These are phyloP conservation scores for Aptenodytes patagonicus DNA, from an alignment of 2,113 vertebrate genomes.

Conservation along the genomic window DNA sequence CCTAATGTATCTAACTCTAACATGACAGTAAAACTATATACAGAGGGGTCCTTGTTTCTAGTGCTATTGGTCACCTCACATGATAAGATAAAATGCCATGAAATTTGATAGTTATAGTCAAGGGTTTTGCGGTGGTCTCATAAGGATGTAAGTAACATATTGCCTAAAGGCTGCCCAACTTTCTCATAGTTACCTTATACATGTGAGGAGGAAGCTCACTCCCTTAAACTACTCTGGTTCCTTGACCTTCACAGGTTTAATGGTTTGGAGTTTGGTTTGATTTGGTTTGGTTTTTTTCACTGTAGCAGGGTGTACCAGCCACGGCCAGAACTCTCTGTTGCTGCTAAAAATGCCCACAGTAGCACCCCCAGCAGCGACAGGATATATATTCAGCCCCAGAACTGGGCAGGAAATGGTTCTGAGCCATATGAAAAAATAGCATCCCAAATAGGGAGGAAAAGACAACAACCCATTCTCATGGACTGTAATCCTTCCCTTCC, in stretches of 20 bases:
- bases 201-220: not conserved
- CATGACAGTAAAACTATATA: not conserved
- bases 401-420: not conserved
- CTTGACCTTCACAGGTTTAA: not conserved
- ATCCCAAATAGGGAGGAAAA: not conserved
- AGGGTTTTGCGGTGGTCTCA: not conserved
- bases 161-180: not conserved
- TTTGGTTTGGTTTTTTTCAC: not conserved
- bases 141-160: not conserved
- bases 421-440: not conserved
- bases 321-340: not conserved
- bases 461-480: not conserved
- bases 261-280: not conserved
- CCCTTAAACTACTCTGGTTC: not conserved
- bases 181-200: not conserved
- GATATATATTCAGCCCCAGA: not conserved
- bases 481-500: not conserved
- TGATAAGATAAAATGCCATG: not conserved
- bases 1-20: not conserved
- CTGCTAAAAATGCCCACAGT: not conserved
- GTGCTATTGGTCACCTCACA: not conserved
- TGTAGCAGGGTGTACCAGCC: not conserved
- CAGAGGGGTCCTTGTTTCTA: not conserved
- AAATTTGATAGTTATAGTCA: not conserved
- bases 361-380: not conserved